Evolutionary conservation across 2,797 vertebrate genomes (phyloP), one percentile per base, ranked within the genome.

Genomic region (Gambelia wislizenii): DNA sequence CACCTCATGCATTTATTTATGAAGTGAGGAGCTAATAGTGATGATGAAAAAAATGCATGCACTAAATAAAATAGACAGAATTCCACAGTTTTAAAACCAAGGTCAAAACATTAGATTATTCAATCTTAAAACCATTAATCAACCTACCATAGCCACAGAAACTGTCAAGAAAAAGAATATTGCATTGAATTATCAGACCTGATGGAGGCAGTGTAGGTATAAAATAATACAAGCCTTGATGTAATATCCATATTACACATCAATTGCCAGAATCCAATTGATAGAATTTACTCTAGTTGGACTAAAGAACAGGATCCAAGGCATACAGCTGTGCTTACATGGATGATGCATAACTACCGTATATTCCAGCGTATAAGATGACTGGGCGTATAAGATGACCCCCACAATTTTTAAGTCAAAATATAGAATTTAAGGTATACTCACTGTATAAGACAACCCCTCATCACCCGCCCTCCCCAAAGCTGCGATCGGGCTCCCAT

Each of bases 1-100:
- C 91, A 70, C 36, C 79, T 91, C 85, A 88, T 69, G 90, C 75
- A 83, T 92, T 90, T 89, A 89, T 79, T 79, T 84, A 89, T 84
- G 74, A 56, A 91, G 87, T 56, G 82, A 74, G 74, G 70, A 89
- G 22, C 76, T 87, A 56, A 69, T 78, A 72, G 82, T 90, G n/a
- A 27, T 89, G 52, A 54, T 54, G 49, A 42, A 47, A 49, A n/a
- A 72, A 78, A 69, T 52, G 12, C 39, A 39, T 47, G 67, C 42
- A 79, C 42, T 82, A 47, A 80, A 1, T 36, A n/a, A 67, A 85
- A 92, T 16, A 30, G 76, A 39, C 88, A 90, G 36, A 89, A 14
- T 2, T 0, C 49, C 39, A 87, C 64, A 3, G 84, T 87, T 76
- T 83, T 12, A 76, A 78, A 85, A 85, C 36, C 67, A 82, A 82